These are phyloP conservation scores for Sebastes dallii DNA, from an alignment of 2,797 vertebrate species.

Conservation along the genomic window DNA sequence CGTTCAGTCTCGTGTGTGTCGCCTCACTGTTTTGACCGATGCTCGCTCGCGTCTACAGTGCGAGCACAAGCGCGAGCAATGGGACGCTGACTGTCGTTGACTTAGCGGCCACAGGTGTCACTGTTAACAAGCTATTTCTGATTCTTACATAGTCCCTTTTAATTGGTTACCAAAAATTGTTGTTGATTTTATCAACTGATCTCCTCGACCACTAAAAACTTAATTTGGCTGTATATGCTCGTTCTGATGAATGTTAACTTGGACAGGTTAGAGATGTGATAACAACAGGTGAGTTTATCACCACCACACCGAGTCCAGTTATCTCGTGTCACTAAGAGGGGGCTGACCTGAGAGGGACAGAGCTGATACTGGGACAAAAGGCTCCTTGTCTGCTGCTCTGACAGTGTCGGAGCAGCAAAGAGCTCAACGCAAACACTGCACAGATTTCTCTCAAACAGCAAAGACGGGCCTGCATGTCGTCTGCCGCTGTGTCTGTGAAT, in stretches of 20 bases:
- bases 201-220: neutral
- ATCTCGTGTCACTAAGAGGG: slow-evolving; percentile 32
- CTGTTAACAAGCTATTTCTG: too few species aligned
- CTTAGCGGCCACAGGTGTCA: too few species aligned
- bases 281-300: slow-evolving; percentile 27
- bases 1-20: too few species aligned
- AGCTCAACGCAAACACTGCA: slow-evolving; percentile 43
- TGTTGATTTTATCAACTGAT: neutral
- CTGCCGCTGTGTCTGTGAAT: slow-evolving; percentile 29
- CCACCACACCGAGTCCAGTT: neutral
- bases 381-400: slow-evolving; percentile 53
- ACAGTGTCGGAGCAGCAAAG: slow-evolving; percentile 19
- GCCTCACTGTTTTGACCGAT: too few species aligned
- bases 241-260: neutral
- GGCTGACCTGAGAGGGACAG: slow-evolving; percentile 53
- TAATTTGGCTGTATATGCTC: neutral
- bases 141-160: too few species aligned
- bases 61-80: too few species aligned
- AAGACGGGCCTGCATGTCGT: slow-evolving; percentile 7
- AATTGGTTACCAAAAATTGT: neutral
- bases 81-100: too few species aligned
- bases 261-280: neutral
- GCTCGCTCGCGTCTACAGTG: too few species aligned
- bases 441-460: neutral
- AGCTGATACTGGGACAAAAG: slow-evolving; percentile 61